Conservation (phyloP, 2,888 invertebrate species). For the Meliscaeva auricollis region DNA sequence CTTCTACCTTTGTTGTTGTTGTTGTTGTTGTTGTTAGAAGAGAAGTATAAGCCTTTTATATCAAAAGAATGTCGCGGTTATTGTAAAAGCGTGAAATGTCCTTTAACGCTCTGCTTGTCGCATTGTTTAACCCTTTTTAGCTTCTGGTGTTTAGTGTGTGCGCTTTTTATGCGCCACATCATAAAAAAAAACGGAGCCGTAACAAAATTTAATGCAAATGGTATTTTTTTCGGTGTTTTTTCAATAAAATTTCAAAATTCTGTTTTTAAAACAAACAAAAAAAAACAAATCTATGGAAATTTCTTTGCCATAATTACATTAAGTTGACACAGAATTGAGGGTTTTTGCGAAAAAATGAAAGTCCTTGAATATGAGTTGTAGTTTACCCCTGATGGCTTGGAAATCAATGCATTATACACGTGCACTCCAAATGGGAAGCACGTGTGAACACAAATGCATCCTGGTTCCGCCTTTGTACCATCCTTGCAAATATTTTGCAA, state of each 20-base stretch:
- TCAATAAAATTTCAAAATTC: slow-evolving; percentile 10
- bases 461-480: slow-evolving; percentile 60
- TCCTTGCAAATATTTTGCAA: slow-evolving; percentile 74
- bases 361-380: slow-evolving; percentile 13
- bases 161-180: slow-evolving; percentile 48
- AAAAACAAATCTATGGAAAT: slow-evolving; percentile 38
- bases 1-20: slow-evolving; percentile 57
- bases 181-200: slow-evolving; percentile 15
- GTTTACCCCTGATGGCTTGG: slow-evolving; percentile 1
- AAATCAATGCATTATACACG: slow-evolving; percentile 68
- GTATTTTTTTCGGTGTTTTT: slow-evolving; percentile 17
- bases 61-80: slow-evolving; percentile 24
- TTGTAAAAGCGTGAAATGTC: slow-evolving; percentile 68
- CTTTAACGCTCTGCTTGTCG: slow-evolving; percentile 64
- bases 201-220: slow-evolving; percentile 49
- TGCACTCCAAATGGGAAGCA: slow-evolving; percentile 69
- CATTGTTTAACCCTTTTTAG: slow-evolving; percentile 67
- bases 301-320: slow-evolving; percentile 66
- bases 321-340: slow-evolving; percentile 63
- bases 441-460: slow-evolving; percentile 73
- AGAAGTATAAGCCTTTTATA: slow-evolving; percentile 14
- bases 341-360: not conserved
- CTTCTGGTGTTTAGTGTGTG: slow-evolving; percentile 52
- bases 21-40: slow-evolving; percentile 6
- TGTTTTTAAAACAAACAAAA: slow-evolving; percentile 24